Conservation (phyloP, 1,140 invertebrate species). For the Drosophila dunni region DNA sequence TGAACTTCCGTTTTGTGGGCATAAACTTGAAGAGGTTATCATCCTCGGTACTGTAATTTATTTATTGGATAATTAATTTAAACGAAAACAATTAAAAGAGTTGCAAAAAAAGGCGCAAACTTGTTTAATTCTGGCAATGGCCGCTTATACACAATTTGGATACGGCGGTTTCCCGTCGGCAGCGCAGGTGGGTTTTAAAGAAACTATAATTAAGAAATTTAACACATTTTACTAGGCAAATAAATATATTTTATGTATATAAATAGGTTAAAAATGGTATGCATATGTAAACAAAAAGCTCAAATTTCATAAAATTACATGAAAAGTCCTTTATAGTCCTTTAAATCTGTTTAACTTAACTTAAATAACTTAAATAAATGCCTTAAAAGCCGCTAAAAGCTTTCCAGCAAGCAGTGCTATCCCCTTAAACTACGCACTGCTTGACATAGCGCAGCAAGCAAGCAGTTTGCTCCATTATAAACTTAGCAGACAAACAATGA, state of each 20-base stretch:
- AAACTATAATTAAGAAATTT: neutral
- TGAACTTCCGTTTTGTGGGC: neutral
- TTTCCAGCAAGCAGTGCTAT: too few relatives aligned
- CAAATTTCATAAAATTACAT: too few relatives aligned
- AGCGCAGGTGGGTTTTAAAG: slow-evolving; percentile 62
- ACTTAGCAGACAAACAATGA: neutral
- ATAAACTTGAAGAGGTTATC: slow-evolving; percentile 2
- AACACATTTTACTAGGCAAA: too few relatives aligned
- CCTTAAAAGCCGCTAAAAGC: too few relatives aligned
- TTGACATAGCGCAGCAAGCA: neutral
- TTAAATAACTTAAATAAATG: too few relatives aligned
- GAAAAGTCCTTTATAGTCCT: too few relatives aligned
- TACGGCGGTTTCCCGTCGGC: slow-evolving; percentile 81
- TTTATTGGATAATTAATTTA: slow-evolving; percentile 1
- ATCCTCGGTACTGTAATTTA: neutral
- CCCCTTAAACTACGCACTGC: neutral
- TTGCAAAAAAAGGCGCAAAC: neutral
- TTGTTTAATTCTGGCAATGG: slow-evolving; percentile 52
- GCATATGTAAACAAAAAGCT: too few relatives aligned
- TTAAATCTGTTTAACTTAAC: too few relatives aligned
- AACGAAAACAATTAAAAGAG: slow-evolving; percentile 5
- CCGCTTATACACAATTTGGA: slow-evolving; percentile 82
- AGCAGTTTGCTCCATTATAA: neutral
- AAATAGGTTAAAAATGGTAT: too few relatives aligned
- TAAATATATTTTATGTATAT: too few relatives aligned